Evolutionary conservation across 1,140 invertebrate genomes (phyloP), one percentile per base, ranked within the genome.

Genomic region (Drosophila athabasca): DNA sequence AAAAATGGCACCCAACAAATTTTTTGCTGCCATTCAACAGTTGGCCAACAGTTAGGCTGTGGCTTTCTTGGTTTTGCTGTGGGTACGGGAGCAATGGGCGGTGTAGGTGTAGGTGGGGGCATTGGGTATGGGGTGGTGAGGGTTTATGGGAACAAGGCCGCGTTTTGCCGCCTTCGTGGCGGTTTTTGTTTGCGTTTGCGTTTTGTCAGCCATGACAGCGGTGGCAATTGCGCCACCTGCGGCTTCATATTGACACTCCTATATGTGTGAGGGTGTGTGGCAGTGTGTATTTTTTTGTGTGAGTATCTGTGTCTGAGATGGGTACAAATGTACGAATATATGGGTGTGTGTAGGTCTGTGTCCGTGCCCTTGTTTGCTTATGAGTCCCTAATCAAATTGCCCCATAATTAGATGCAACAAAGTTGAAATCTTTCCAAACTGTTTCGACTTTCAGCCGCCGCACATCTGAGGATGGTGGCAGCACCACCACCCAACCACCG

Each of bases 131-230:
- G 41, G 17, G 8, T 41, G 24, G 19, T 8, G 17, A 9, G 50
- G 31, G 45, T 66, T 77, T 84, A 77, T 67, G 57, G 77, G 66
- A 57, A 67, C 73, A 84, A 87, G 79, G 81, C 64, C 82, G 67
- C 73, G 60, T 31, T 31, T 31, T 31, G 55, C 70, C 69, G 71
- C 49, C 64, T 58, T 41, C 70, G 50, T 58, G 41, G 64, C 72
- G 81, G 82, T 80, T 84, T 85, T 35, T 84, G 82, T 84, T 84
- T 87, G 73, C 81, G 73, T 85, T 84, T 85, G 68, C 82, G 78
- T 84, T 85, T 84, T 87, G 82, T 81, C 77, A 81, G 81, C 62
- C 65, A 62, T 85, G 81, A 85, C 81, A 84, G 80, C 80, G 57
- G 24, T 48, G 58, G 69, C 69, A 69, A 74, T 73, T 74, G 64